phyloP scores from a whole-genome alignment of 1,140 invertebrate genomes.

The Dufourea novaeangliae region DNA sequence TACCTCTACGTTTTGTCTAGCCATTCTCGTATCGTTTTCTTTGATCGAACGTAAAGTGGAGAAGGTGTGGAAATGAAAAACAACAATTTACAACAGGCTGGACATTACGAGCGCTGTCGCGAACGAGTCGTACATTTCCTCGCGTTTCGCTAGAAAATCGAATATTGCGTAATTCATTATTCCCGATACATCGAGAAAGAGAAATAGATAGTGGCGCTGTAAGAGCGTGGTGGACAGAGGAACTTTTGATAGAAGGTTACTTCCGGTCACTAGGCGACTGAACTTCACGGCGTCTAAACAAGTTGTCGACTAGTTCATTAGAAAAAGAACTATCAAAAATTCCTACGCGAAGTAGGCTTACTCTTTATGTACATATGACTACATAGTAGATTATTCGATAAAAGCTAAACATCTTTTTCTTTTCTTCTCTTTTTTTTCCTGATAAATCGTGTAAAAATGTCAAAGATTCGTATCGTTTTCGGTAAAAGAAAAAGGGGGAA shows the following conservation, averaged over 20 bases:
- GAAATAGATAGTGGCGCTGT: constrained; percentile 4
- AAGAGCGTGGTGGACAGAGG: constrained; percentile 30
- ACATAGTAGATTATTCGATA: constrained; percentile 54
- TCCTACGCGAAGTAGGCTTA: constrained; percentile 62
- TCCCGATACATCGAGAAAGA: constrained; percentile 37
- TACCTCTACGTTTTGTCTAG: constrained; percentile 15
- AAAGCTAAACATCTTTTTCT: constrained; percentile 39
- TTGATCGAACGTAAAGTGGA: not conserved
- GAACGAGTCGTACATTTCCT: not conserved
- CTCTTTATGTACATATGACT: constrained; percentile 69
- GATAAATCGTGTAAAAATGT: constrained; percentile 61
- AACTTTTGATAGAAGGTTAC: constrained; percentile 59
- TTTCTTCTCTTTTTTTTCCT: not conserved
- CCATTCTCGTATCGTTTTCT: not conserved
- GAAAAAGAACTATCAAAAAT: constrained; percentile 67
- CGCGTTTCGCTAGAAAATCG: constrained; percentile 12
- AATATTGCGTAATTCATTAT: constrained; percentile 52
- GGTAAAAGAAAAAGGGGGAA: constrained; percentile 35
- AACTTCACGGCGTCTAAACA: constrained; percentile 40
- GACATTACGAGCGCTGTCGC: constrained; percentile 4
- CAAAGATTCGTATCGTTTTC: constrained; percentile 37
- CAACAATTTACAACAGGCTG: constrained; percentile 22
- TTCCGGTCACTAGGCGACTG: constrained; percentile 51
- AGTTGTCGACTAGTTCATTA: constrained; percentile 56
- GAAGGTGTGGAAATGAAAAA: constrained; percentile 8